Evolutionary conservation across 1,140 invertebrate species (phyloP).

Genomic region (Helicoverpa zea): DNA sequence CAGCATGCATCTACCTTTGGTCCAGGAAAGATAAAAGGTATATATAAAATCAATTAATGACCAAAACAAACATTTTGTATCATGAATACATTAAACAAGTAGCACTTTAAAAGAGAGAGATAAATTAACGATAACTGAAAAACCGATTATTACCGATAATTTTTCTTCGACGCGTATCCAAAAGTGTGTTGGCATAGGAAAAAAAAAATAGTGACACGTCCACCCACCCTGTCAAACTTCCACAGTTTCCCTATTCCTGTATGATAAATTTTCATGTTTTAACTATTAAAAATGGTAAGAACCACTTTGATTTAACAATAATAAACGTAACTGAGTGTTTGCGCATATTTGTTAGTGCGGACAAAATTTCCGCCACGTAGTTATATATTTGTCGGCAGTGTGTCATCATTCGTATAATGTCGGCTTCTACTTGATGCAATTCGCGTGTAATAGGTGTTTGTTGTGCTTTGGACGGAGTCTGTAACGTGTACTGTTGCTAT

Average conservation of each 20-base stretch:
- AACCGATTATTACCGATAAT: conserved; percentile 26
- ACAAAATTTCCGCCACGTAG: conserved; percentile 66
- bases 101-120: neutral
- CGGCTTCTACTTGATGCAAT: conserved; percentile 66
- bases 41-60: too few species aligned
- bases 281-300: conserved; percentile 82
- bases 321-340: conserved; percentile 48
- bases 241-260: conserved; percentile 71
- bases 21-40: too few species aligned
- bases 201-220: conserved; percentile 81
- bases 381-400: conserved; percentile 62
- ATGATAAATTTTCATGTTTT: conserved; percentile 82
- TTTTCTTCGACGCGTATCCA: conserved; percentile 56
- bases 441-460: conserved; percentile 55
- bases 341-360: conserved; percentile 23
- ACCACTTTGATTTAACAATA: conserved; percentile 54
- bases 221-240: conserved; percentile 82
- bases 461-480: conserved; percentile 36
- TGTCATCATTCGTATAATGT: conserved; percentile 73
- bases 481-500: conserved; percentile 63
- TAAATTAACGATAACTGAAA: neutral
- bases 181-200: conserved; percentile 54
- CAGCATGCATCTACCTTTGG: too few species aligned
- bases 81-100: too few species aligned
- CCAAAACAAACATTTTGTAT: too few species aligned